Evolutionary conservation across 2,797 vertebrate genomes (phyloP).

Genomic region (Lithobates sylvaticus): DNA sequence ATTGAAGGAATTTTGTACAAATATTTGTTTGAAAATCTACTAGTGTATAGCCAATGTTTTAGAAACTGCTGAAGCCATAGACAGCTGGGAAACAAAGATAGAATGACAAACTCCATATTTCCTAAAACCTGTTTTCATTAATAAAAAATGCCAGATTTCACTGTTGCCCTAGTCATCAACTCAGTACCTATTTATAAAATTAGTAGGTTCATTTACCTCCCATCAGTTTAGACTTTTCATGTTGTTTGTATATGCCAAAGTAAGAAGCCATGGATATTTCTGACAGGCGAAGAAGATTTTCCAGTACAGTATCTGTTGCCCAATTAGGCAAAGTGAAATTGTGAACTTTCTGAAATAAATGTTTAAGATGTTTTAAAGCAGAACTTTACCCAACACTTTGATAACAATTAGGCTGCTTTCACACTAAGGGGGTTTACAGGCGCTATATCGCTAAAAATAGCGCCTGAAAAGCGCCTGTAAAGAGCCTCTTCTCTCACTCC

Average conservation of each 20-base stretch:
- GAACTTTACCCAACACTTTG: too few species aligned
- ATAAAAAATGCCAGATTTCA: neutral
- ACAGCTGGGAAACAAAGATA: too few species aligned
- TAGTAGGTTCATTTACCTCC: slow-evolving; percentile 79
- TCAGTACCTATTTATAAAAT: neutral
- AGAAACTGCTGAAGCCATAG: too few species aligned
- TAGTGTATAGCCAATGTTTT: too few species aligned
- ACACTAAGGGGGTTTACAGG: too few species aligned
- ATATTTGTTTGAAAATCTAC: too few species aligned
- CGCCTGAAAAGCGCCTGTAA: too few species aligned
- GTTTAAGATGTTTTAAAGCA: neutral
- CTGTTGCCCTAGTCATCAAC: neutral
- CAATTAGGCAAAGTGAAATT: slow-evolving; percentile 87
- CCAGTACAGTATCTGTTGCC: slow-evolving; percentile 80
- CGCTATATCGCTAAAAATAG: too few species aligned
- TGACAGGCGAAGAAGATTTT: slow-evolving; percentile 81
- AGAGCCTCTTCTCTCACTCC: too few species aligned
- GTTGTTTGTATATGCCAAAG: slow-evolving; percentile 82
- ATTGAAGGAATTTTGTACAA: too few species aligned
- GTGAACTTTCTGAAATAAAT: slow-evolving; percentile 78
- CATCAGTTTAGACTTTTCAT: slow-evolving; percentile 87
- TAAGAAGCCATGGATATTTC: slow-evolving; percentile 81
- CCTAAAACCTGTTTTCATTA: neutral
- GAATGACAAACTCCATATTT: neutral
- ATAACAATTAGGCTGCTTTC: too few species aligned